Evolutionary conservation across 2,113 vertebrate species (phyloP), one percentile per base, ranked within the genome.

Genomic region (Erythrolamprus reginae): DNA sequence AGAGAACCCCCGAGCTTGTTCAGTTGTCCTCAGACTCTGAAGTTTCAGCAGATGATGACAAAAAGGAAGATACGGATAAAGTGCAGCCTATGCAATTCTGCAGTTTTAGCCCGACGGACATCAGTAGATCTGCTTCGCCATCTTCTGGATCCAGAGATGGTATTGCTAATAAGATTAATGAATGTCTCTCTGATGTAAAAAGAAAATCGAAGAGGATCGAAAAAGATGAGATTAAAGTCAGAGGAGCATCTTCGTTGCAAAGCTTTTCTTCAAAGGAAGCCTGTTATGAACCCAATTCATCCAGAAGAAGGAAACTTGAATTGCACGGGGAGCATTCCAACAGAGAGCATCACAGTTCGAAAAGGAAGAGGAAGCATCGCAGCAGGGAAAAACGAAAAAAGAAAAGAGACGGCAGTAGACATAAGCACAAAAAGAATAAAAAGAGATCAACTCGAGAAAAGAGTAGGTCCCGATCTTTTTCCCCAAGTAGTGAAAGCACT

Each of bases 1-100:
- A 99, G 87, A 98, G 99, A 91, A 99, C 99, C 1, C 99, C 99
- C 52, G 98, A 99, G 95, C 96, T 99, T 88, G 98, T 99, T 88
- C 97, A 98, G 90, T 96, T 99, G 55, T 99, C 98, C 21, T 99
- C 98, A 0, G 97, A 99, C 94, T 97, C 97, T 10, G 98, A 98
- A 77, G 97, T 97, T 5, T 98, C 98, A 12, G 92, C 94, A 10
- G 93, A 89, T 77, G 97, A 97, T 3, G 97, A 97, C 28, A 96
- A 95, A 53, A 94, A 88, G 48, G 97, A 97, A 92, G 94, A 95
- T 0, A 92, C 90, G 82, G 96, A 94, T 82, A 95, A 97, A 28
- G 96, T 97, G 92, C 96, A 92, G 70, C 97, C 98, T 89, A 96
- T 98, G 33, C 97, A 96, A 26, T 98, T 97, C 93, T 95, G 33